Percentiles rank a stretch among this genome's conserved stretches.
Conservation (phyloP, 2,113 vertebrate species). For the Dendropsophus ebraccatus region DNA sequence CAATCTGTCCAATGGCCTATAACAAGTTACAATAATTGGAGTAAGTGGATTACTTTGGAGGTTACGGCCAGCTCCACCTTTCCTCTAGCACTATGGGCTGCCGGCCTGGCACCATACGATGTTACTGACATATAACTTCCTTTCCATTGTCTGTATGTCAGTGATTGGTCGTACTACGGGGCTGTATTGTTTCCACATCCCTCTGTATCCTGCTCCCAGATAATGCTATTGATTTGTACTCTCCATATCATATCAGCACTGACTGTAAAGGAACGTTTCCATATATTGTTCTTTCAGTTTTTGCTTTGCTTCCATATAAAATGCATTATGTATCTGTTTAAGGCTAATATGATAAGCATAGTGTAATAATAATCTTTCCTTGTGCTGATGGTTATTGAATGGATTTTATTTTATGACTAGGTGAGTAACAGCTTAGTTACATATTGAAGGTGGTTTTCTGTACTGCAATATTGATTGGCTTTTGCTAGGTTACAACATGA, state of each 20-base stretch:
- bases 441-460: background rate
- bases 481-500: no score
- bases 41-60: background rate
- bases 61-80: background rate
- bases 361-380: background rate
- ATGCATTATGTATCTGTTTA: background rate
- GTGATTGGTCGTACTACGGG: background rate
- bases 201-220: background rate
- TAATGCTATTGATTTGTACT: slow-evolving; percentile 24
- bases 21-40: background rate
- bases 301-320: background rate
- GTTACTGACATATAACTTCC: background rate
- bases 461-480: no score
- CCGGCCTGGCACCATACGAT: background rate
- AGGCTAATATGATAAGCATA: background rate
- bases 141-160: background rate
- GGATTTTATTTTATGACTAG: background rate
- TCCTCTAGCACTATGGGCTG: background rate
- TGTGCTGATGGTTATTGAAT: background rate
- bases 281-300: background rate
- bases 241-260: slow-evolving; percentile 1
- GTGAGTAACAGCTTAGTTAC: background rate
- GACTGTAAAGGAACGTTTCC: background rate
- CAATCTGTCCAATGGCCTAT: background rate
- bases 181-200: background rate